Evolutionary conservation across 2,113 vertebrate genomes (phyloP).

Genomic region (Gallinago media): DNA sequence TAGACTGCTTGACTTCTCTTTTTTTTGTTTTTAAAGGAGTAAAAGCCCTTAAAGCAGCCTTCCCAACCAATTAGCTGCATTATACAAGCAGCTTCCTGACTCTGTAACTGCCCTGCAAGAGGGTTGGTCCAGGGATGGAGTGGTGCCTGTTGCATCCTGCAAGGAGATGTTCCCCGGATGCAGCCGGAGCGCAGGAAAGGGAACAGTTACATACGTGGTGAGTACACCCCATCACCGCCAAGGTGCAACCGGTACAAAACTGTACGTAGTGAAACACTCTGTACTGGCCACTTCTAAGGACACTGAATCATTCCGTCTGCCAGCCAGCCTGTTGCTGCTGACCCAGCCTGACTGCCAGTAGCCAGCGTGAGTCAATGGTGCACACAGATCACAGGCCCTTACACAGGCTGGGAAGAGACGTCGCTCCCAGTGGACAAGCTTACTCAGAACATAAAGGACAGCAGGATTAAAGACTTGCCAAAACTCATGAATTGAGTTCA

Average conservation of each 20-base stretch:
- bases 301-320: background rate
- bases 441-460: background rate
- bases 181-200: background rate
- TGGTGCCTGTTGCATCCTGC: background rate
- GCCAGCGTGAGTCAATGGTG: background rate
- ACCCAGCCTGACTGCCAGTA: background rate
- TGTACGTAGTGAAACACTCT: no score
- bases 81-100: background rate
- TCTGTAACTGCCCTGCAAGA: background rate
- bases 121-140: background rate
- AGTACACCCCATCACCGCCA: background rate
- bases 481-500: background rate
- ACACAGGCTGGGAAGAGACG: background rate
- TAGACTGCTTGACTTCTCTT: background rate
- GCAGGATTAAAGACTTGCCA: background rate
- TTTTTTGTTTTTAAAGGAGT: background rate
- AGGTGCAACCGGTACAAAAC: background rate
- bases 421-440: background rate
- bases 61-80: background rate
- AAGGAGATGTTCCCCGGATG: background rate
- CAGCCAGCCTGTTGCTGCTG: background rate
- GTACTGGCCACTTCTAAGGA: background rate
- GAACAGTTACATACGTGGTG: fast-evolving
- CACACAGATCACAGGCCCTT: background rate
- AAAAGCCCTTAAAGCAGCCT: background rate